phyloP scores from a whole-genome alignment of 1,140 invertebrate species.

The Brachionus calyciflorus region DNA sequence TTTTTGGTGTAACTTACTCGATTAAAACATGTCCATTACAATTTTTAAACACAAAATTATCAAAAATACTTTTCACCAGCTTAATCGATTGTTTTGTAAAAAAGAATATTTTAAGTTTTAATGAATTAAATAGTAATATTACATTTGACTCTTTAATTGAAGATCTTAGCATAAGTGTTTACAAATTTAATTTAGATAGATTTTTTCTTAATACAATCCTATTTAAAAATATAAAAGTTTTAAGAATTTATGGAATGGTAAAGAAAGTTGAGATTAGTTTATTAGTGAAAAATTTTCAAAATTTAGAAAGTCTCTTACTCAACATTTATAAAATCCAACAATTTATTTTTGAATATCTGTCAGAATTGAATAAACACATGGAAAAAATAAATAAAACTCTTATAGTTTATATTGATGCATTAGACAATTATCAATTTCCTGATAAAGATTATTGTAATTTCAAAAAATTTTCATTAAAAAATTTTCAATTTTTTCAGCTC shows the following conservation, averaged over 20 bases:
- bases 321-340: neutral
- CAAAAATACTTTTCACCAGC: neutral
- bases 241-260: neutral
- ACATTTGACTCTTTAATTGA: neutral
- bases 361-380: neutral
- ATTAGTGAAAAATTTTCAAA: neutral
- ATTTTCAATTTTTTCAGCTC: neutral
- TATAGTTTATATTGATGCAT: neutral
- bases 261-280: neutral
- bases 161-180: neutral
- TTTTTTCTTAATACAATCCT: neutral
- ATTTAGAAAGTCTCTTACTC: neutral
- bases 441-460: neutral
- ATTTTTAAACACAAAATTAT: neutral
- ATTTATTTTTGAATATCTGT: neutral
- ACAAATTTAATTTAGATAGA: neutral
- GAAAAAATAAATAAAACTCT: neutral
- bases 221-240: neutral
- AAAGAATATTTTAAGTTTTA: neutral
- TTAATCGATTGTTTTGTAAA: neutral
- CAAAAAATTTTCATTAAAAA: neutral
- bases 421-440: neutral
- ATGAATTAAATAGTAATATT: neutral
- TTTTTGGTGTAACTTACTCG: neutral
- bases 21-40: neutral